phyloP scores from a whole-genome alignment of 1,140 invertebrate genomes.

The Brachionus calyciflorus region DNA sequence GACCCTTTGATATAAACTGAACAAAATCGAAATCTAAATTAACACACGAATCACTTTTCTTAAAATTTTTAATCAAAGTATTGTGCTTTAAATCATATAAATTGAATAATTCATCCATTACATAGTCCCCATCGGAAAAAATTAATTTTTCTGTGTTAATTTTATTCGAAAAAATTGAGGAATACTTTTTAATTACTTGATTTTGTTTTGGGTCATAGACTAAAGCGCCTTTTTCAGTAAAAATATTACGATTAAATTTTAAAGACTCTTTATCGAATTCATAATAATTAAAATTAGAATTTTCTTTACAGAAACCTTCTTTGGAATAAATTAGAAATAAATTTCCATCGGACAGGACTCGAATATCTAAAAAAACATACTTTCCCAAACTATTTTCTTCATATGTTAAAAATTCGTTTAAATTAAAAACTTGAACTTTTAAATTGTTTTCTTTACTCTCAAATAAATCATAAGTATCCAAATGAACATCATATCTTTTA shows the following conservation, averaged over 20 bases:
- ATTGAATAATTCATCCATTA: slow-evolving; percentile 7
- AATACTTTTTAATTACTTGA: not conserved
- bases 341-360: not conserved
- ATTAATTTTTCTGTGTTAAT: not conserved
- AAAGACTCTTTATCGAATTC: not conserved
- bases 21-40: slow-evolving; percentile 29
- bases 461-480: slow-evolving; percentile 20
- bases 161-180: not conserved
- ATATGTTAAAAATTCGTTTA: slow-evolving; percentile 13
- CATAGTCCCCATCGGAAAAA: slow-evolving; percentile 2
- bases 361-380: slow-evolving; percentile 2
- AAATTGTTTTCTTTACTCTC: slow-evolving; percentile 11
- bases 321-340: slow-evolving; percentile 12
- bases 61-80: not conserved
- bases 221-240: not conserved
- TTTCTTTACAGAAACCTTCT: not conserved
- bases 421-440: slow-evolving; percentile 14
- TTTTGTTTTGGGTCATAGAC: slow-evolving; percentile 10
- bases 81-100: slow-evolving; percentile 11
- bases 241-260: slow-evolving; percentile 5
- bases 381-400: not conserved
- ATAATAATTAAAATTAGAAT: not conserved
- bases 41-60: not conserved
- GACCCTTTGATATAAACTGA: slow-evolving; percentile 21
- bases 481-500: slow-evolving; percentile 21